Percentiles rank a stretch among this genome's conserved stretches.
These are phyloP conservation scores for Sesia bembeciformis DNA, from an alignment of 2,888 invertebrate species.

Conservation along the genomic window DNA sequence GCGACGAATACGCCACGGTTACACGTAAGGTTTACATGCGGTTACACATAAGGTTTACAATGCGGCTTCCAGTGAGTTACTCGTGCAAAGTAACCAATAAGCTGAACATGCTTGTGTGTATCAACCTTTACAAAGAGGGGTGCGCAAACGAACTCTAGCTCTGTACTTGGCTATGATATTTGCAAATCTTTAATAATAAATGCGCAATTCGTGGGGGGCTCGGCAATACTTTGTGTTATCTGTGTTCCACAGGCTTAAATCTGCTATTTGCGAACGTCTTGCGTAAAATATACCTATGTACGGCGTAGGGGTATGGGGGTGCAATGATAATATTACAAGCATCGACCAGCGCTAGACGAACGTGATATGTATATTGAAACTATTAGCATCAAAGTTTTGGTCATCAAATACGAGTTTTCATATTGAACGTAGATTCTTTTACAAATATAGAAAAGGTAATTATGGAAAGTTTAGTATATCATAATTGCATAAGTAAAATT, in stretches of 20 bases:
- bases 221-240: conserved; percentile 35
- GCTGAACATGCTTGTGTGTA: conserved; percentile 15
- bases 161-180: conserved; percentile 34
- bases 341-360: no score
- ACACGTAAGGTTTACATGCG: conserved; percentile 7
- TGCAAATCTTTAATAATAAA: conserved; percentile 60
- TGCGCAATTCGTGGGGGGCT: conserved; percentile 35
- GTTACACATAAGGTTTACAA: not conserved
- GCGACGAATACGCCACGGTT: conserved; percentile 35
- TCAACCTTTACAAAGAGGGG: conserved; percentile 28
- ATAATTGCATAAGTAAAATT: no score
- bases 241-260: conserved; percentile 29
- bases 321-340: no score
- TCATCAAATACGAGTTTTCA: no score
- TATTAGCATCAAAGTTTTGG: no score
- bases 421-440: no score
- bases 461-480: no score
- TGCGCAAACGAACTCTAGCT: conserved; percentile 27
- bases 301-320: no score
- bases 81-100: not conserved
- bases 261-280: not conserved
- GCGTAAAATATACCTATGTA: not conserved
- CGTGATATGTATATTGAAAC: no score
- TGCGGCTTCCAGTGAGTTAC: not conserved
- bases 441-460: no score